Evolutionary conservation across 2,113 vertebrate genomes (phyloP).

Genomic region (Antidorcas marsupialis): DNA sequence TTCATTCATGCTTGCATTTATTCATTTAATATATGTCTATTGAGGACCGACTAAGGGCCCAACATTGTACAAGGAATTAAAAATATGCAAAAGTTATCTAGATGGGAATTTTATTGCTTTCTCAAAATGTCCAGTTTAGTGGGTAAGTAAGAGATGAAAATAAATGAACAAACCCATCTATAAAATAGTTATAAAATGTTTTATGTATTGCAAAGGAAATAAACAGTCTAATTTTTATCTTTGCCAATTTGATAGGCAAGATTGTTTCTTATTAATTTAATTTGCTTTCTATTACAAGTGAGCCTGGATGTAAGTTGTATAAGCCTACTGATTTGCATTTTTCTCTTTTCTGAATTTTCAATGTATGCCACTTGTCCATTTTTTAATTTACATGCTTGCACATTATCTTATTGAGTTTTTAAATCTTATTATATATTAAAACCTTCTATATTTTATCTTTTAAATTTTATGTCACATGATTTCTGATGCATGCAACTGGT

Average conservation of each 20-base stretch:
- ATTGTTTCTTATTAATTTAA: neutral
- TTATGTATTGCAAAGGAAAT: neutral
- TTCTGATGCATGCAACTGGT: neutral
- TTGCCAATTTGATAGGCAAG: neutral
- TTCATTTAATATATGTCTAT: neutral
- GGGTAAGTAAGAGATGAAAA: neutral
- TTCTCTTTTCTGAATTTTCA: neutral
- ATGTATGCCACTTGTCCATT: neutral
- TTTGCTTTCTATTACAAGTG: neutral
- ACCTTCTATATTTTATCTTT: neutral
- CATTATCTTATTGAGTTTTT: neutral
- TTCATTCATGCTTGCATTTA: neutral
- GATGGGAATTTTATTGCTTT: neutral
- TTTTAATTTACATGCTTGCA: neutral
- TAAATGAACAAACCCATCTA: neutral
- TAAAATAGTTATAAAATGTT: neutral
- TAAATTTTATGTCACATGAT: neutral
- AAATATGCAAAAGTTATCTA: neutral
- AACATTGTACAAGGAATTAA: neutral
- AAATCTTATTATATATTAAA: neutral
- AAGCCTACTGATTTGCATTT: neutral
- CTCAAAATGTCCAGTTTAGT: constrained; percentile 6
- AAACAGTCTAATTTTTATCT: neutral
- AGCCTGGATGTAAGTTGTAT: neutral
- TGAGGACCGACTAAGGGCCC: too few relatives aligned